Percentiles rank a stretch among this genome's conserved stretches.
These are phyloP conservation scores for Ericerus pela DNA, from an alignment of 1,140 invertebrate genomes.

Conservation along the genomic window DNA sequence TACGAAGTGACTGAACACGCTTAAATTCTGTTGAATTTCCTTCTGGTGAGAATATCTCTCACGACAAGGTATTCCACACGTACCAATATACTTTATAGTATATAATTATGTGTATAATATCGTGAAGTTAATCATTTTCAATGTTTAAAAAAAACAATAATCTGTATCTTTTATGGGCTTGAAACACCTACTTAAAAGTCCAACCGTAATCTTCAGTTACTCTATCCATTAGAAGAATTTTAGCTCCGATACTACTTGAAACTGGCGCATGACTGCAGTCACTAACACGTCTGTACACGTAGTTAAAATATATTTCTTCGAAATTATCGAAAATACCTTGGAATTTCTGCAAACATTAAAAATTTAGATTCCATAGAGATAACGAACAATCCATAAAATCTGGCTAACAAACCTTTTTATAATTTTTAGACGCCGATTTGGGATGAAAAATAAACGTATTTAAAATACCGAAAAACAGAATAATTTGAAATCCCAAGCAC, in stretches of 20 bases:
- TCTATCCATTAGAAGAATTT: conserved; percentile 70
- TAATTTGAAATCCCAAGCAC: conserved; percentile 73
- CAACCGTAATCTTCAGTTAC: conserved; percentile 72
- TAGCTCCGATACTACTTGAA: conserved; percentile 73
- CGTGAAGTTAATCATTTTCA: conserved; percentile 3
- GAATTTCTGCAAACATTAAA: conserved; percentile 54
- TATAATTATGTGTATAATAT: conserved; percentile 13
- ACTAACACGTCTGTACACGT: conserved; percentile 77
- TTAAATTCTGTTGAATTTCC: too few relatives aligned
- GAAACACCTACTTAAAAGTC: conserved; percentile 78
- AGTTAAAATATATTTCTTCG: conserved; percentile 85
- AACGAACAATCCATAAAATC: not conserved
- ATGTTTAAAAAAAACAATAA: too few relatives aligned
- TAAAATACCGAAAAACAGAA: conserved; percentile 71
- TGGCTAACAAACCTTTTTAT: conserved; percentile 45
- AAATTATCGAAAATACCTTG: conserved; percentile 82
- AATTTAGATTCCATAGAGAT: not conserved
- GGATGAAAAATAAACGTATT: conserved; percentile 66
- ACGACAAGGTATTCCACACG: too few relatives aligned
- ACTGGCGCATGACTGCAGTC: conserved; percentile 94
- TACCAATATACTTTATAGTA: not conserved
- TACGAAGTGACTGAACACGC: too few relatives aligned
- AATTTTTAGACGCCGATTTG: conserved; percentile 57
- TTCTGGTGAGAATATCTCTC: too few relatives aligned
- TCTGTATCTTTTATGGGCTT: not conserved